These are phyloP conservation scores for Microtus montanus DNA, from an alignment of 2,113 vertebrate species.

Conservation along the genomic window DNA sequence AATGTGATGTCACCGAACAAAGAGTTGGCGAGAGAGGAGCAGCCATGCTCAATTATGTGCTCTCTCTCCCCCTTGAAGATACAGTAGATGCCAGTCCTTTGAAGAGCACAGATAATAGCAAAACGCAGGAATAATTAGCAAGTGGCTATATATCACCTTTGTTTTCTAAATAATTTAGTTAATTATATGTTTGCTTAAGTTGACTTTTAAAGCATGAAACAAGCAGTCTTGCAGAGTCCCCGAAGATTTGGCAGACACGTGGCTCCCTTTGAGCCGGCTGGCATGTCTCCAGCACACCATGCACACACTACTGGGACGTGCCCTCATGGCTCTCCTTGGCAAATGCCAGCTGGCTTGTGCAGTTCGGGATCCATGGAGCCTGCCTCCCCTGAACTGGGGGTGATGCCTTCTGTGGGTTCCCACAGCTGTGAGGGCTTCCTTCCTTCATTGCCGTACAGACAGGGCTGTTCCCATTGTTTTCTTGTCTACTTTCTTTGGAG, in stretches of 20 bases:
- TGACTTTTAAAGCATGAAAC: constrained; percentile 31
- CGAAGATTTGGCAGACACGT: neutral
- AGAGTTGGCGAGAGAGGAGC: neutral
- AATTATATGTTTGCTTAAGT: constrained; percentile 48
- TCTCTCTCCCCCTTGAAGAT: neutral
- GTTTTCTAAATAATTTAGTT: constrained; percentile 57
- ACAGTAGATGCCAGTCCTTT: neutral
- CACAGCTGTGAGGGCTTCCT: neutral
- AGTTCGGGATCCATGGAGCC: neutral
- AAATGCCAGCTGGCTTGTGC: neutral
- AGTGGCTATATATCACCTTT: constrained; percentile 40
- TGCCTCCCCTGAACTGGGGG: neutral
- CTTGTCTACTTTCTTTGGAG: neutral
- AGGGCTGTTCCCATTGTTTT: neutral
- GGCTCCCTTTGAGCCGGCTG: neutral
- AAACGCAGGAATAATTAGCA: constrained; percentile 35
- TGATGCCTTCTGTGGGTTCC: neutral
- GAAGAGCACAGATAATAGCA: constrained; percentile 23
- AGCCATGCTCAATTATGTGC: neutral
- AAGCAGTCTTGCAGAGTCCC: constrained; percentile 19
- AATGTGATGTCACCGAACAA: neutral
- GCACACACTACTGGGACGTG: no score
- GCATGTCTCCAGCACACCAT: neutral
- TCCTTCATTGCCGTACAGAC: neutral
- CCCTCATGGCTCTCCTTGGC: neutral